Evolutionary conservation across 2,888 invertebrate genomes (phyloP).

Genomic region (Chrysolina oricalcia): DNA sequence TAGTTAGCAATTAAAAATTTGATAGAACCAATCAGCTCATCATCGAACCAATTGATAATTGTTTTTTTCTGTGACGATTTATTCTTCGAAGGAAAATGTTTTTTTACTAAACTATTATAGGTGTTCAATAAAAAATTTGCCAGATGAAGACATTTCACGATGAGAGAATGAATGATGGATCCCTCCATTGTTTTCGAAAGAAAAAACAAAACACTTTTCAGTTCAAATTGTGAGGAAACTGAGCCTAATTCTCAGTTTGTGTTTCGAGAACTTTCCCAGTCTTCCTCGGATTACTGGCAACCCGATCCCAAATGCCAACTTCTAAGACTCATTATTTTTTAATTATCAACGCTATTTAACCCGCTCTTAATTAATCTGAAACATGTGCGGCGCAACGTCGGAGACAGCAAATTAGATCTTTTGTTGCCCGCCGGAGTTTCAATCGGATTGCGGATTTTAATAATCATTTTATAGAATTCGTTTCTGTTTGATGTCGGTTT

Average conservation of each 20-base stretch:
- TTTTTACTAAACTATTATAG: no score
- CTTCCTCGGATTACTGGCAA: slow-evolving; percentile 34
- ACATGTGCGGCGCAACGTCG: slow-evolving; percentile 45
- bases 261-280: neutral
- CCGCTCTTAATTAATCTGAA: slow-evolving; percentile 59
- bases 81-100: no score
- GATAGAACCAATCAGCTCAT: no score
- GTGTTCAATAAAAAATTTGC: no score
- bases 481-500: slow-evolving; percentile 4
- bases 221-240: neutral
- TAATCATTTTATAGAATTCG: neutral
- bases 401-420: slow-evolving; percentile 37
- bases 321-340: slow-evolving; percentile 59
- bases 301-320: slow-evolving; percentile 33
- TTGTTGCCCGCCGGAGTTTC: slow-evolving; percentile 28
- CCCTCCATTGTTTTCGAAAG: no score
- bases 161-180: no score
- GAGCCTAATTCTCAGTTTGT: neutral
- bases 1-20: no score
- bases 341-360: slow-evolving; percentile 60
- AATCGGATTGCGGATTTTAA: slow-evolving; percentile 13
- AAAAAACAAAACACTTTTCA: neutral
- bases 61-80: no score
- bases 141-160: no score
- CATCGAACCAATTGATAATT: no score